Evolutionary conservation across 1,140 invertebrate genomes (phyloP), one percentile per base, ranked within the genome.

Genomic region (Ceratosolen fusciceps): DNA sequence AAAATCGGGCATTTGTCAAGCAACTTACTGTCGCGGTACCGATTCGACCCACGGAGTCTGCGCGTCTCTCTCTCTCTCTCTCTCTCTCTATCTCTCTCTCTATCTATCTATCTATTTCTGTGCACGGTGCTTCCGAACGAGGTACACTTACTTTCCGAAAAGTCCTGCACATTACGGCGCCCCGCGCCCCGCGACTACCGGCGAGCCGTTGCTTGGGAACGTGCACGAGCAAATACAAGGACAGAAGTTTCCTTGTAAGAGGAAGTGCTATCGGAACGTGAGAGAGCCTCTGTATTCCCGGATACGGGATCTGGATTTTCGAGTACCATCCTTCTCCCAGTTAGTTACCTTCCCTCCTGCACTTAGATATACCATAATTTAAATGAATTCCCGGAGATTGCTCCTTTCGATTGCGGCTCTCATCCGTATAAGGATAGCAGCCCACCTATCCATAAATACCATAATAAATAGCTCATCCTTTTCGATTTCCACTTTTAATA

Each of bases 1-100:
- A 60, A 60, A 60, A 60, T 60, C 58, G 58, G 58, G 26, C 58
- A 60, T 60, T 60, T 31, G 58, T 60, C 58, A 60, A 60, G 58
- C 29, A 24, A 26, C 31, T 60, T 60, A 60, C 26, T 19, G 24
- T n/a, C 24, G 24, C 54, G 39, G 12, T 5, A 43, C 39, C 5
- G 39, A 43, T 43, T 43, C n/a, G n/a, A n/a, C 39, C 39, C 39
- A 7, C 16, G 10, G 58, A 31, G 26, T 58, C 54, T 26, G 68
- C 43, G 68, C 24, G 24, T 7, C 14, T 60, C 0, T 31, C 10
- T 31, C n/a, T n/a, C n/a, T n/a, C n/a, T n/a, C n/a, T n/a, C n/a
- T n/a, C n/a, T n/a, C n/a, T n/a, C n/a, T n/a, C n/a, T n/a, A n/a
- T n/a, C n/a, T n/a, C n/a, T n/a, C n/a, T n/a, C n/a, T n/a, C n/a